A percentile compares a stretch with the other conserved stretches of the same genome.
Evolutionary conservation across 2,888 invertebrate genomes (phyloP).

Genomic region (Rhagophthalmus giganteus): DNA sequence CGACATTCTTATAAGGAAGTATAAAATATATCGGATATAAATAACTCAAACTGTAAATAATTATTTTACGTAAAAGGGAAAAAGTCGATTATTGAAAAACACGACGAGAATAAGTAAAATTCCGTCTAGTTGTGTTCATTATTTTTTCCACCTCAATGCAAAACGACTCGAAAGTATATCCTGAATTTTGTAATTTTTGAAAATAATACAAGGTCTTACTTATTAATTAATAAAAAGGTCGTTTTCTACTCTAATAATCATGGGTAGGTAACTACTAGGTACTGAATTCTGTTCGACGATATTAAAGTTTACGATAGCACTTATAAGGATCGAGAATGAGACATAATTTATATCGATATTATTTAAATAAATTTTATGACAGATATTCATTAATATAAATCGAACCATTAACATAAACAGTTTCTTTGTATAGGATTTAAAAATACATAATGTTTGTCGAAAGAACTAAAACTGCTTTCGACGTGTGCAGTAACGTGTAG

Average conservation of each 20-base stretch:
- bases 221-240: slow-evolving; percentile 37
- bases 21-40: too few species aligned
- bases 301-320: not conserved
- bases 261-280: slow-evolving; percentile 2
- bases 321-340: not conserved
- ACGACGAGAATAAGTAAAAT: too few species aligned
- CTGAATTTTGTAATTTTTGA: slow-evolving; percentile 41
- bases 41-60: too few species aligned
- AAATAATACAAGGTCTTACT: slow-evolving; percentile 34
- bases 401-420: too few species aligned
- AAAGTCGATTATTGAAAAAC: too few species aligned
- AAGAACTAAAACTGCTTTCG: slow-evolving; percentile 33
- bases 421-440: too few species aligned
- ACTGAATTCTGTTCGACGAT: not conserved
- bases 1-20: too few species aligned
- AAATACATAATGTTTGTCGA: too few species aligned
- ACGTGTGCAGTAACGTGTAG: slow-evolving; percentile 18
- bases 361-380: too few species aligned
- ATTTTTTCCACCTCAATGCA: slow-evolving; percentile 23
- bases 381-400: too few species aligned
- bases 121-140: slow-evolving; percentile 3
- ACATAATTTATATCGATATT: too few species aligned
- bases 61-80: too few species aligned
- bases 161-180: slow-evolving; percentile 40
- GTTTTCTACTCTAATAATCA: slow-evolving; percentile 33